A percentile compares a stretch with the other conserved stretches of the same genome.
Conservation (phyloP, 2,113 vertebrate species). For the Podarcis raffonei region DNA sequence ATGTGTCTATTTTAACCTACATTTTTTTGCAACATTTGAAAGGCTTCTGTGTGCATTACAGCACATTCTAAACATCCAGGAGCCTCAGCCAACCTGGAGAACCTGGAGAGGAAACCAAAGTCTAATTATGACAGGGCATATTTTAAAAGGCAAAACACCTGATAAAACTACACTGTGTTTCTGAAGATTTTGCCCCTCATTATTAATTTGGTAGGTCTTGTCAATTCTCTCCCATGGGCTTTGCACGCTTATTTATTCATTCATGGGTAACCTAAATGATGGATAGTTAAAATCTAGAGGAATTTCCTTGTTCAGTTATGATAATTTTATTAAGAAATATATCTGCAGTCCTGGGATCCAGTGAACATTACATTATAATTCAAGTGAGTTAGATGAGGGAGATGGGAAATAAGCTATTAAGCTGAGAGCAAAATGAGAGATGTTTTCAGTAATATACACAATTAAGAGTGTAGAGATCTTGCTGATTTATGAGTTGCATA, state of each 20-base stretch:
- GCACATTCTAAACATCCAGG: background rate
- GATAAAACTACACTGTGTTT: background rate
- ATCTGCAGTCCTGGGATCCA: slow-evolving; percentile 37
- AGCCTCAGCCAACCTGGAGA: background rate
- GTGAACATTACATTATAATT: slow-evolving; percentile 25
- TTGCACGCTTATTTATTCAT: background rate
- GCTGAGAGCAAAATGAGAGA: slow-evolving; percentile 59
- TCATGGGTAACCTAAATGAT: background rate
- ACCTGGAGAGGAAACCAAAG: background rate
- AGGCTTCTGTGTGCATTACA: no score
- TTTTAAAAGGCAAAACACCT: background rate
- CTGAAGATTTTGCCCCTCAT: background rate
- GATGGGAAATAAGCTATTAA: slow-evolving; percentile 59
- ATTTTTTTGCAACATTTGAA: background rate
- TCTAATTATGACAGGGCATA: background rate
- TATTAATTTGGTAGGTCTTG: background rate
- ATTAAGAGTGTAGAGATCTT: slow-evolving; percentile 59
- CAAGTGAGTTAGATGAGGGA: slow-evolving; percentile 32
- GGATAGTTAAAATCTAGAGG: slow-evolving; percentile 27
- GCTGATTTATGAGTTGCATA: slow-evolving; percentile 67
- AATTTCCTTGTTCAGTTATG: background rate
- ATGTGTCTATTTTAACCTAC: background rate
- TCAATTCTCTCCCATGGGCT: background rate
- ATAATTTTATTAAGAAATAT: slow-evolving; percentile 16
- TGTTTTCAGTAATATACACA: slow-evolving; percentile 64